A percentile compares a stretch with the other conserved stretches of the same genome.
Conservation (phyloP, 1,140 invertebrate species). For the Leptinotarsa defecta region DNA sequence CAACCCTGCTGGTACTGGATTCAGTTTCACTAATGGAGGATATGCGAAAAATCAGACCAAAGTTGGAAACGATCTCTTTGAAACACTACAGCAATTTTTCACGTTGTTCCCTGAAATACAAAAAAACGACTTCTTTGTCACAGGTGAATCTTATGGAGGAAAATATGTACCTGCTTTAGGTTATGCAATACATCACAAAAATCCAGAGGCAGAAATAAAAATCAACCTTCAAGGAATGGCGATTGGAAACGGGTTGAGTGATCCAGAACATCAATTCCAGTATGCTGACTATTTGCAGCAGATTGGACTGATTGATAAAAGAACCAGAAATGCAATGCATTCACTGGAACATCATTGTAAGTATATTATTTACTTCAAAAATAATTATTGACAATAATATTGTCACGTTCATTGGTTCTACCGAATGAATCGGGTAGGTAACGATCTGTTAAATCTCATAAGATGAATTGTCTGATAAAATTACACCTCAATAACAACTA, state of each 20-base stretch:
- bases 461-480: background rate
- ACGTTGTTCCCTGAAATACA: constrained; percentile 70
- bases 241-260: constrained; percentile 83
- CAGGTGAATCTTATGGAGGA: constrained; percentile 87
- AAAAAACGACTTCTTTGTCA: constrained; percentile 71
- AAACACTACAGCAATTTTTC: constrained; percentile 71
- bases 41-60: constrained; percentile 67
- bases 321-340: constrained; percentile 61
- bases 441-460: no score
- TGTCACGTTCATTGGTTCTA: background rate
- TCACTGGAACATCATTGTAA: background rate
- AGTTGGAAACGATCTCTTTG: constrained; percentile 68
- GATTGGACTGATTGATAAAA: constrained; percentile 72
- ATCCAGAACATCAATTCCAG: constrained; percentile 67
- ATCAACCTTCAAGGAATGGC: constrained; percentile 76
- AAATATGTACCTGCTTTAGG: constrained; percentile 79
- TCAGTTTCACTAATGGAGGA: constrained; percentile 70
- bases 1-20: constrained; percentile 82
- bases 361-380: background rate
- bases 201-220: constrained; percentile 61
- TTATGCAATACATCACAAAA: constrained; percentile 71
- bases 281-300: constrained; percentile 73
- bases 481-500: no score
- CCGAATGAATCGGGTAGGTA: background rate
- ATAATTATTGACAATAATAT: background rate